phyloP scores from a whole-genome alignment of 1,140 invertebrate genomes.

The Rhysida immarginata region DNA sequence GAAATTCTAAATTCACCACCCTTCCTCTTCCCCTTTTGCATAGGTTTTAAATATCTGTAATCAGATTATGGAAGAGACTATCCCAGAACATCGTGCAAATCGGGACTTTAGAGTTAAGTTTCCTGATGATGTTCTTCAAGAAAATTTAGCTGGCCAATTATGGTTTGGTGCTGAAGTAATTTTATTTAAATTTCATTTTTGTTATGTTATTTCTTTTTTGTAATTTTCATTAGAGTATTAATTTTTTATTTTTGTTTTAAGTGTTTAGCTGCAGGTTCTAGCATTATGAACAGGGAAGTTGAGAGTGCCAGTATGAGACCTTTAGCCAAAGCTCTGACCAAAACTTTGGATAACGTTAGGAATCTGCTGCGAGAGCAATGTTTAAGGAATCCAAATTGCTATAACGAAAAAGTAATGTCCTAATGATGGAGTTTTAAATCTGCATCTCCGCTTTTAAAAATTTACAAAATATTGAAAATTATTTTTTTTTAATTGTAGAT shows the following conservation, averaged over 20 bases:
- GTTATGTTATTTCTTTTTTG: constrained; percentile 8
- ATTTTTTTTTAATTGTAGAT: constrained; percentile 26
- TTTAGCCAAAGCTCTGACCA: constrained; percentile 82
- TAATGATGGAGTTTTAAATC: background rate
- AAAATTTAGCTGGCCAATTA: constrained; percentile 90
- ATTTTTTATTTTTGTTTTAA: constrained; percentile 13
- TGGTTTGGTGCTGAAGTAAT: constrained; percentile 98
- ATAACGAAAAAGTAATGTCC: constrained; percentile 55
- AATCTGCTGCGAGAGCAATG: constrained; percentile 71
- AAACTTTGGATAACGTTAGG: constrained; percentile 81
- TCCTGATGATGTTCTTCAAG: constrained; percentile 94
- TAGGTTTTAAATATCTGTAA: constrained; percentile 82
- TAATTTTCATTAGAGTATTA: too few relatives aligned
- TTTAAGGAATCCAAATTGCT: constrained; percentile 34
- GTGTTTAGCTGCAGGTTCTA: constrained; percentile 48
- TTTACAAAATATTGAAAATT: background rate
- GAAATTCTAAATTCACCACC: too few relatives aligned
- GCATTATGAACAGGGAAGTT: constrained; percentile 88
- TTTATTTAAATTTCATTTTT: constrained; percentile 4
- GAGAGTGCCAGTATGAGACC: constrained; percentile 95
- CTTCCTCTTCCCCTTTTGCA: too few relatives aligned
- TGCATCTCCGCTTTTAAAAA: constrained; percentile 2
- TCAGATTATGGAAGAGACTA: constrained; percentile 87
- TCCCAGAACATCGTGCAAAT: constrained; percentile 72
- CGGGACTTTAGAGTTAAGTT: constrained; percentile 96